These are phyloP conservation scores for Spisula subtruncata DNA, from an alignment of 2,888 invertebrate genomes.

Conservation along the genomic window DNA sequence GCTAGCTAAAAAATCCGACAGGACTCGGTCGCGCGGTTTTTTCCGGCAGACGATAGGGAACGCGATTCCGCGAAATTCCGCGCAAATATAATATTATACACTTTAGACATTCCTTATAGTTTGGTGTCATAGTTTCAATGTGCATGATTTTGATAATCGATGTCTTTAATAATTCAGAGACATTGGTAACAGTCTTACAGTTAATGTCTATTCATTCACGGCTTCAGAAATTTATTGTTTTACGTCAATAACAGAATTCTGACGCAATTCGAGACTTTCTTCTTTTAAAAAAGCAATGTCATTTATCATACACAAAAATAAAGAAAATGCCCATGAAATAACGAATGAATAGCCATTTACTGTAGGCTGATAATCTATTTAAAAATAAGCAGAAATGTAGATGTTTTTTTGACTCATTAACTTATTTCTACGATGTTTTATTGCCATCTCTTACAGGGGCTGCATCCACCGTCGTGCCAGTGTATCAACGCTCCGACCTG, in stretches of 20 bases:
- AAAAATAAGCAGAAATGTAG: background rate
- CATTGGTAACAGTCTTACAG: no score
- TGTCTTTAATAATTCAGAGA: background rate
- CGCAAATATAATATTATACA: background rate
- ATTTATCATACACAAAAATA: background rate
- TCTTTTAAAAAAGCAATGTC: background rate
- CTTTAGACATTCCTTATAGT: background rate
- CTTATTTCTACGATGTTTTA: background rate
- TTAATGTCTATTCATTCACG: background rate
- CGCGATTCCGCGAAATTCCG: background rate
- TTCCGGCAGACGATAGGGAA: background rate
- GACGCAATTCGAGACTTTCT: background rate
- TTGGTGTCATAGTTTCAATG: background rate
- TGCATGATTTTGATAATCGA: background rate
- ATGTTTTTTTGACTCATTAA: no score
- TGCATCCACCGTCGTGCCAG: conserved; percentile 52
- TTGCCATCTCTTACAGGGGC: conserved; percentile 23
- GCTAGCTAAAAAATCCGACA: background rate
- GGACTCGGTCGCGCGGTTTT: conserved; percentile 20
- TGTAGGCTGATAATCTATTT: background rate
- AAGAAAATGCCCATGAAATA: background rate
- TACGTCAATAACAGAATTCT: no score
- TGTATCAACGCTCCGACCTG: conserved; percentile 66
- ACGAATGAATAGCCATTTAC: background rate
- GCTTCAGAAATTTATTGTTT: no score